Conservation (phyloP, 2,113 vertebrate genomes). For the Caranx ignobilis region DNA sequence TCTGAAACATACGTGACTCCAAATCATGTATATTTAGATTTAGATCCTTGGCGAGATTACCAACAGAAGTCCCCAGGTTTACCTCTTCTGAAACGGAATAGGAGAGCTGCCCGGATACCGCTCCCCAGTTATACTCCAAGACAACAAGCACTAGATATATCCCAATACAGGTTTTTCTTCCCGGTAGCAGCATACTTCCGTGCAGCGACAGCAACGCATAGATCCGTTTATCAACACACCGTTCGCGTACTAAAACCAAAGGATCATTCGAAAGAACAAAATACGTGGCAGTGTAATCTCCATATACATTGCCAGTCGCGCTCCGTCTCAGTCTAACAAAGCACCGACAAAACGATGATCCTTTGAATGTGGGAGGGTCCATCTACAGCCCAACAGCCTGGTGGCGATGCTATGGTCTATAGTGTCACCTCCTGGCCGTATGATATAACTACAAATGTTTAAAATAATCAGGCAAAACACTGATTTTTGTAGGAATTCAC, state of each 20-base stretch:
- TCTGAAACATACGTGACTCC: conserved; percentile 78
- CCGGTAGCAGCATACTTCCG: conserved; percentile 44
- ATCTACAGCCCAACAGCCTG: neutral
- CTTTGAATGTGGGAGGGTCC: conserved; percentile 50
- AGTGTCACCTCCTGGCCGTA: conserved; percentile 45
- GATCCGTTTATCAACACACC: neutral
- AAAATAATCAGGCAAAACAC: conserved; percentile 17
- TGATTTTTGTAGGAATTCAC: neutral
- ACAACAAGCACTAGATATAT: conserved; percentile 48
- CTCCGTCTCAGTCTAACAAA: conserved; percentile 59
- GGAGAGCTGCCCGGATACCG: conserved; percentile 66
- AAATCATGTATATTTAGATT: conserved; percentile 76
- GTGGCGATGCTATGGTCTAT: conserved; percentile 41
- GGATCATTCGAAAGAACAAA: neutral
- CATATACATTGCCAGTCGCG: neutral
- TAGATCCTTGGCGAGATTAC: conserved; percentile 83
- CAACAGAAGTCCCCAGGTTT: conserved; percentile 78
- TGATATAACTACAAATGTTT: conserved; percentile 24
- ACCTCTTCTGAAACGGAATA: conserved; percentile 83
- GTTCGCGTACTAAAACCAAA: neutral
- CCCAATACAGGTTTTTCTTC: neutral
- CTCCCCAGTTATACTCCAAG: conserved; percentile 50
- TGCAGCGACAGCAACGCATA: neutral
- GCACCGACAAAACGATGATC: conserved; percentile 10
- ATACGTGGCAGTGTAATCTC: neutral